Base-by-base conservation (phyloP, 2,797 vertebrate genomes). In the Fistularia commersonii region DNA sequence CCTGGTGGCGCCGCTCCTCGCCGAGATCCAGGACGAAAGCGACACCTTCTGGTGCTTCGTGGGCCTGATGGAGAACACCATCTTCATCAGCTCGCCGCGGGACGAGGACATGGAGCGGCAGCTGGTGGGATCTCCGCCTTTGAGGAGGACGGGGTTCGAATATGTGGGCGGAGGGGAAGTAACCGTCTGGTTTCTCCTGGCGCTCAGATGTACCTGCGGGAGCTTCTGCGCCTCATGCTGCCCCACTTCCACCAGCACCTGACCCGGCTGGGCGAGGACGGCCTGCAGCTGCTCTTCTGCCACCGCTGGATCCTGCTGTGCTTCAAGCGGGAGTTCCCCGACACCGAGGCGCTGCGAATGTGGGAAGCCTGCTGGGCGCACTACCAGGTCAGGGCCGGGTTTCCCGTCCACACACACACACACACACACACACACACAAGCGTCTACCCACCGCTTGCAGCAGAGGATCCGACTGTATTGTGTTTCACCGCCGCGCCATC, bases 291-390 rank as follows among this genome's bases (percentile, higher is more conserved):
- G 91, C 93, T 99, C 6, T 99, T 99, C 88, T 99, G 97, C 67
- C 97, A 99, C 81, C 95, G 97, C 46, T 99, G 97, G 97, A 91
- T 99, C 57, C 92, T 99, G 54, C 93, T 99, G 35, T 99, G 97
- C 64, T 99, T 99, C 77, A 99, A 99, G 59, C 80, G 97, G 0
- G 97, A 99, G 79, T 99, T 99, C 71, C 94, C 96, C 0, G 97
- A 99, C 51, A 91, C 92, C 0, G 97, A 99, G 79, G 96, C 97
- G 0, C 76, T 99, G 85, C 92, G 93, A 43, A 96, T 99, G 91
- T 99, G 97, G 97, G 97, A 99, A 56, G 97, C 97, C 1, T 99
- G 97, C 91, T 99, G 97, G 97, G 97, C 96, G 8, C 97, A 98
- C 87, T 98, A 99, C 66, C 96, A 99, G 97, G 97, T 98, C 68